Percentiles rank a stretch among this genome's conserved stretches.
Evolutionary conservation across 2,797 vertebrate genomes (phyloP).

Genomic region (Chrysocyon brachyurus): DNA sequence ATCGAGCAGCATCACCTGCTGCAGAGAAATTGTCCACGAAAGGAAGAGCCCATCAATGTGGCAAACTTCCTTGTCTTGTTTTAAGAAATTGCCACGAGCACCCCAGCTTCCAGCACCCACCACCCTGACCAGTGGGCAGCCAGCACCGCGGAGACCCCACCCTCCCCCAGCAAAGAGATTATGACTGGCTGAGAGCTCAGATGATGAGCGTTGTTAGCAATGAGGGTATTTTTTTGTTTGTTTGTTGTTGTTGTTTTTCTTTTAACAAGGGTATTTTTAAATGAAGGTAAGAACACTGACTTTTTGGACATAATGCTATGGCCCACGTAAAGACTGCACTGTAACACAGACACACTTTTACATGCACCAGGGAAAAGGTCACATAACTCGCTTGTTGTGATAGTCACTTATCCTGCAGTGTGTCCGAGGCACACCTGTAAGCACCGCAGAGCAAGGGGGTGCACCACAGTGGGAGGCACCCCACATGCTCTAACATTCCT

Average conservation of each 20-base stretch:
- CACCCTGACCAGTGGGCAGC: neutral
- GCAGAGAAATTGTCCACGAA: rapidly evolving
- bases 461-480: rapidly evolving
- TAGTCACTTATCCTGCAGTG: neutral
- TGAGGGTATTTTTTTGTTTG: neutral
- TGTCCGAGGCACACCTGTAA: neutral
- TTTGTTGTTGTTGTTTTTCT: too few relatives aligned
- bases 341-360: neutral
- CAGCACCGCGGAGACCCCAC: neutral
- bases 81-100: rapidly evolving
- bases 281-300: neutral
- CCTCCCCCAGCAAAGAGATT: rapidly evolving
- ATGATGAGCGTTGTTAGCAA: neutral
- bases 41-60: neutral
- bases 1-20: neutral
- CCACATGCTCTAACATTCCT: rapidly evolving
- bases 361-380: rapidly evolving
- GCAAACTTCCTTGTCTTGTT: rapidly evolving
- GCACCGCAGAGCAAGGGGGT: rapidly evolving
- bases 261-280: neutral
- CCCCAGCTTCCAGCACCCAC: neutral
- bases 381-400: neutral
- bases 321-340: neutral
- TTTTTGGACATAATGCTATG: neutral
- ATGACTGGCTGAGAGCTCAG: neutral